phyloP scores from a whole-genome alignment of 2,797 vertebrate genomes.

The Tamandua tetradactyla region DNA sequence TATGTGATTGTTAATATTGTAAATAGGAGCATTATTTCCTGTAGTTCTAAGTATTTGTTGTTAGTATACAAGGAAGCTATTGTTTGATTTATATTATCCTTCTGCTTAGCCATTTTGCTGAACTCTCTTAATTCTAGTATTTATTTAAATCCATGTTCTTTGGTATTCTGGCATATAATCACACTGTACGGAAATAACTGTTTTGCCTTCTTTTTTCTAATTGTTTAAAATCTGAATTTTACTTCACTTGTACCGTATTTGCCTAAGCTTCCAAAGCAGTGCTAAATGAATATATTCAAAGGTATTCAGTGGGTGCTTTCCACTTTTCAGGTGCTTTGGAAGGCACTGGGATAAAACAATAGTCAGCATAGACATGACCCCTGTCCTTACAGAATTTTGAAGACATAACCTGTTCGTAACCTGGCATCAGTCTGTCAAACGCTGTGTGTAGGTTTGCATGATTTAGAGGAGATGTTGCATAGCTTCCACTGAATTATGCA shows the following conservation, averaged over 20 bases:
- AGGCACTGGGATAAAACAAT: neutral
- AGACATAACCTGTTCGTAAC: neutral
- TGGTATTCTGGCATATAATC: neutral
- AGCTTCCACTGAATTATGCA: neutral
- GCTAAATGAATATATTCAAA: neutral
- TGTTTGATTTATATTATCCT: neutral
- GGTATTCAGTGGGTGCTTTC: neutral
- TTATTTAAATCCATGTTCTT: constrained; percentile 40
- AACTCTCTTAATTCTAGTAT: neutral
- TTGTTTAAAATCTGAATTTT: constrained; percentile 23
- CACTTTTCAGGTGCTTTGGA: neutral
- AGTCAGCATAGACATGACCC: neutral
- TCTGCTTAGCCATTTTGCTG: neutral
- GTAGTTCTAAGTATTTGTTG: neutral
- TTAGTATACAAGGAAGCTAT: neutral
- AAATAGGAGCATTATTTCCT: neutral
- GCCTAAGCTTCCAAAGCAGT: neutral
- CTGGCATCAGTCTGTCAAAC: neutral
- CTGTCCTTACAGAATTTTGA: neutral
- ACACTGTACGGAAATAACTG: neutral
- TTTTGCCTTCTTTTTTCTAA: neutral
- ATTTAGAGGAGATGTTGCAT: neutral
- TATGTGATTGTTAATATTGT: neutral
- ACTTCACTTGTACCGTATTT: neutral
- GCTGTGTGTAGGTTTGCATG: neutral